A percentile compares a stretch with the other conserved stretches of the same genome.
phyloP scores from a whole-genome alignment of 2,888 invertebrate genomes.

The Plebejus anna region DNA sequence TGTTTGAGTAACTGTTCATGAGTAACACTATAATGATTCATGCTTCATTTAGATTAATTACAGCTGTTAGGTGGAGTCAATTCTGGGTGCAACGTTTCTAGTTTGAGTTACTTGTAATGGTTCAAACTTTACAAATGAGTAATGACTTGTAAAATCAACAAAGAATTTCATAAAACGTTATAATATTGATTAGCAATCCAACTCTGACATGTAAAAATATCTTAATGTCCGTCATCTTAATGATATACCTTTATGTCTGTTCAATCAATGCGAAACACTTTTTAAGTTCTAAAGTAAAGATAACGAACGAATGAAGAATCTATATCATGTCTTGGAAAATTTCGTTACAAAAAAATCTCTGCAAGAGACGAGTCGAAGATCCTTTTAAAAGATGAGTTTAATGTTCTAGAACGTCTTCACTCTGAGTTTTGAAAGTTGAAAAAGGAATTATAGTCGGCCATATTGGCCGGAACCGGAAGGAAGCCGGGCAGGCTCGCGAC shows the following conservation, averaged over 20 bases:
- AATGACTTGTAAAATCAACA: neutral
- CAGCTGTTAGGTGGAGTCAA: neutral
- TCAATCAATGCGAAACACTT: neutral
- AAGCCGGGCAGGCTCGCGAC: conserved; percentile 40
- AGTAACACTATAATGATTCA: conserved; percentile 23
- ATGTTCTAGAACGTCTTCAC: conserved; percentile 27
- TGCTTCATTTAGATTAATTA: conserved; percentile 16
- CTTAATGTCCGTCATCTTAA: no score
- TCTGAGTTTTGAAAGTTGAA: conserved; percentile 19
- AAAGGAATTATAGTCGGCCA: conserved; percentile 41
- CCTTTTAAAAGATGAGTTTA: conserved; percentile 2
- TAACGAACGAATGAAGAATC: neutral
- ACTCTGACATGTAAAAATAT: neutral
- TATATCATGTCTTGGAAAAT: neutral
- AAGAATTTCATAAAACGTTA: neutral
- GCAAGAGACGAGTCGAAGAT: neutral
- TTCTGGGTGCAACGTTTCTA: neutral
- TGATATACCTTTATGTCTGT: no score
- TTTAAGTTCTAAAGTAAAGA: neutral
- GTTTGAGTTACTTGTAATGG: neutral
- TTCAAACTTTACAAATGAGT: neutral
- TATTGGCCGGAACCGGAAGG: conserved; percentile 46
- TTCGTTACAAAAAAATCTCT: neutral
- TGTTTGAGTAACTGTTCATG: conserved; percentile 24
- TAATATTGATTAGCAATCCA: neutral